Evolutionary conservation across 2,888 invertebrate genomes (phyloP), one percentile per base, ranked within the genome.

Genomic region (Sylvicola fuscatus): DNA sequence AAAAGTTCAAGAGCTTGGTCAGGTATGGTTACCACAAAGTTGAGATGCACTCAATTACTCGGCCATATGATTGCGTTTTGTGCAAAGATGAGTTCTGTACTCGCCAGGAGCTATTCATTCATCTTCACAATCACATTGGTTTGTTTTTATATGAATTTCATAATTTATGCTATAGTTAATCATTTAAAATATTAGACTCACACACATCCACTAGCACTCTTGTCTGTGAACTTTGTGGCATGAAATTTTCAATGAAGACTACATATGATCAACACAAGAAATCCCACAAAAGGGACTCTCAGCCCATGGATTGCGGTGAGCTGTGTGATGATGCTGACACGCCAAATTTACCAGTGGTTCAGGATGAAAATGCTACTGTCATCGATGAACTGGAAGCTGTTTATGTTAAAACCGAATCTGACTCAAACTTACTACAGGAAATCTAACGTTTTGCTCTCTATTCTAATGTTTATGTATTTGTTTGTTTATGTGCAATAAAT

Each of bases 1-100:
- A 36, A 14, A 31, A 29, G 35, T 38, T 38, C 12, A 15, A 33
- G 27, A 38, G 33, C 30, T 28, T 38, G 4, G 38, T 38, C 8
- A 35, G 33, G 30, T 38, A 38, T 13, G 38, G 38, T 8, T 38
- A 38, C 14, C 38, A 38, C 17, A 38, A 38, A 30, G 38, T 35
- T 13, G 38, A 38, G 26, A 38, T 35, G 33, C 38, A 38, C 30
- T 29, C 29, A 15, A 33, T 35, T 14, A 36, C 29, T 26, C 26
- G 38, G 4, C 35, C 36, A 12, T 38, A 36, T 26, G 38, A 36
- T 30, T 38, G 38, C 33, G 26, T 36, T n/a, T 21, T 38, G 13
- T 38, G 38, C 5, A 33, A 11, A 10, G 38, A 38, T 14, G 6
- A 35, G 14, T 38, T 38, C 33, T 38, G 38, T 26, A 38, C 38